Conservation (phyloP, 2,888 invertebrate genomes). For the Ichneumoninae sp. region DNA sequence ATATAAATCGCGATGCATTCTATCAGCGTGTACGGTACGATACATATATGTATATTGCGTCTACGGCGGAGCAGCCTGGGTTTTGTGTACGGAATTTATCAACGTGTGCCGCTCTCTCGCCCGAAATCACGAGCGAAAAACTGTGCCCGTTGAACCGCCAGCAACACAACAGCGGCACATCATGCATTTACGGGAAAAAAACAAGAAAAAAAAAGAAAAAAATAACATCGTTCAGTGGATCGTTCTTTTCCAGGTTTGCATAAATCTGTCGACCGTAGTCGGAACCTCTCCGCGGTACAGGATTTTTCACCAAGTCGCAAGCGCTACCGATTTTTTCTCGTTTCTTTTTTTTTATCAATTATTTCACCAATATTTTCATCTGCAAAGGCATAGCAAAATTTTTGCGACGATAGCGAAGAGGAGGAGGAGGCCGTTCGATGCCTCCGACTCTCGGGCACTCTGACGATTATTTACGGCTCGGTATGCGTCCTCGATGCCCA, state of each 20-base stretch:
- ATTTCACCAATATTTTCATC: slow-evolving; percentile 56
- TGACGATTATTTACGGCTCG: slow-evolving; percentile 65
- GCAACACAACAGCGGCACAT: slow-evolving; percentile 5
- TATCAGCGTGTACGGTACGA: slow-evolving; percentile 13
- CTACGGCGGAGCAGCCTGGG: neutral
- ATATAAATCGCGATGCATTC: slow-evolving; percentile 1
- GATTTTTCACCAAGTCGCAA: slow-evolving; percentile 59
- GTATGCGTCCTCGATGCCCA: slow-evolving; percentile 60
- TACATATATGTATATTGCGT: neutral
- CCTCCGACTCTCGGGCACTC: slow-evolving; percentile 22
- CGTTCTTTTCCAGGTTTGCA: slow-evolving; percentile 58
- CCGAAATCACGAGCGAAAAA: slow-evolving; percentile 55
- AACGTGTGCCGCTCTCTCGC: slow-evolving; percentile 39
- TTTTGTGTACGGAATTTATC: slow-evolving; percentile 59
- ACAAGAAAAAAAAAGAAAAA: slow-evolving; percentile 34
- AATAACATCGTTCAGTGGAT: slow-evolving; percentile 36
- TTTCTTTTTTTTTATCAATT: neutral
- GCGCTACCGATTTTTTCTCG: slow-evolving; percentile 28
- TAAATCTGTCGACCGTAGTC: slow-evolving; percentile 50
- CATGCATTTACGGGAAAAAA: slow-evolving; percentile 9
- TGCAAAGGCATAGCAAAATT: slow-evolving; percentile 46
- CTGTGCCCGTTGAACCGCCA: neutral
- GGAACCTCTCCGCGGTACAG: slow-evolving; percentile 9
- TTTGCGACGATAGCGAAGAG: slow-evolving; percentile 2
- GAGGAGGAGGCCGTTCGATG: neutral